Percentiles rank a stretch among this genome's conserved stretches.
These are phyloP conservation scores for Heliconius ismenius DNA, from an alignment of 2,888 invertebrate species.

Conservation along the genomic window DNA sequence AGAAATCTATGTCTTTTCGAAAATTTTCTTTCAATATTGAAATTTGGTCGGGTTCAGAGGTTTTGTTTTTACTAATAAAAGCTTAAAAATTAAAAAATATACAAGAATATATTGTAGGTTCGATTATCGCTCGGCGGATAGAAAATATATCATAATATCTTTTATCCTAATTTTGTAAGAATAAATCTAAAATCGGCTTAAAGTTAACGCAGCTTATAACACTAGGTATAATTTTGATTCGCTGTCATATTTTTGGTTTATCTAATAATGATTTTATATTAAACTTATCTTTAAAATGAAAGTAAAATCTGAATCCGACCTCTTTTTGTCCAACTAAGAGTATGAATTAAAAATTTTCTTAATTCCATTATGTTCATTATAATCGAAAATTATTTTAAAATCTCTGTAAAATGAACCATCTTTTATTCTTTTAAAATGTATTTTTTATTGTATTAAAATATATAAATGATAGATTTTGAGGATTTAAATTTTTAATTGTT, in stretches of 20 bases:
- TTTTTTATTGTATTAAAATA: neutral
- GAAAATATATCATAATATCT: too few species aligned
- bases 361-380: constrained; percentile 1
- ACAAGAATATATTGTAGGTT: too few species aligned
- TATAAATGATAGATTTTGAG: constrained; percentile 4
- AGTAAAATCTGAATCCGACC: neutral
- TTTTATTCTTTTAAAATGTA: neutral
- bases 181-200: neutral
- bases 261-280: neutral
- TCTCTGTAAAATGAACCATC: neutral
- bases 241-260: too few species aligned
- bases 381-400: neutral
- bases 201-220: neutral
- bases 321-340: neutral
- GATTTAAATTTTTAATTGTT: neutral
- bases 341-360: neutral
- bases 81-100: too few species aligned
- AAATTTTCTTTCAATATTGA: neutral
- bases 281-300: neutral
- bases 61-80: neutral
- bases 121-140: too few species aligned
- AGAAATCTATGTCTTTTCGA: neutral
- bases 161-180: neutral
- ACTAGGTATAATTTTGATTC: too few species aligned
- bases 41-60: neutral